Percentiles rank a stretch among this genome's conserved stretches.
Evolutionary conservation across 2,888 invertebrate genomes (phyloP).

Genomic region (Drosophila acutilabella): DNA sequence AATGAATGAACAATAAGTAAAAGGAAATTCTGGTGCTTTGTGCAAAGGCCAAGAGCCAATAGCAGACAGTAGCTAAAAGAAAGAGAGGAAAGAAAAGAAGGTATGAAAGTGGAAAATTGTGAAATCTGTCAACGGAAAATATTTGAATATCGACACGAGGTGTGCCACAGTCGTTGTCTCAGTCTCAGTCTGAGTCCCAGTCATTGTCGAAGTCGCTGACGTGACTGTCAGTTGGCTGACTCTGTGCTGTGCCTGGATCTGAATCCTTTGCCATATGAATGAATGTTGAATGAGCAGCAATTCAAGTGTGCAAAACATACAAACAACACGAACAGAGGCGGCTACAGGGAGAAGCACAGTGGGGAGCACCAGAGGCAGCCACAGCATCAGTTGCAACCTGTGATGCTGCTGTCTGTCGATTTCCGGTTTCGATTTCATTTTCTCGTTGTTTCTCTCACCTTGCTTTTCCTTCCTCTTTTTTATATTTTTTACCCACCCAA

Average conservation of each 20-base stretch:
- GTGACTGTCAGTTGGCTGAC: slow-evolving; percentile 39
- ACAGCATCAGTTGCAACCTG: slow-evolving; percentile 43
- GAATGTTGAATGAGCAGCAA: slow-evolving; percentile 77
- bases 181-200: not conserved
- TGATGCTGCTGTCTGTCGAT: slow-evolving; percentile 35
- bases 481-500: not conserved
- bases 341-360: not conserved
- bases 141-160: slow-evolving; percentile 71
- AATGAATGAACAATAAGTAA: slow-evolving; percentile 72
- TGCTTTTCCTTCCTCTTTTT: not conserved
- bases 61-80: not conserved
- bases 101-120: slow-evolving; percentile 79
- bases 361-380: not conserved
- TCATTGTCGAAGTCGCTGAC: slow-evolving; percentile 25
- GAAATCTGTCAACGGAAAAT: slow-evolving; percentile 78
- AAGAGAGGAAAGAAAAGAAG: slow-evolving; percentile 44
- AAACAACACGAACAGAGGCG: slow-evolving; percentile 39
- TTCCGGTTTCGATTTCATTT: slow-evolving; percentile 74
- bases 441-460: slow-evolving; percentile 31
- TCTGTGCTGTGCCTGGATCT: slow-evolving; percentile 12
- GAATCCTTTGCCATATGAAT: slow-evolving; percentile 64
- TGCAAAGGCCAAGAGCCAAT: slow-evolving; percentile 57
- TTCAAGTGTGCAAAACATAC: slow-evolving; percentile 71
- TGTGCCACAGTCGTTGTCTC: slow-evolving; percentile 15
- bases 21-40: slow-evolving; percentile 47